Evolutionary conservation across 2,888 invertebrate species (phyloP).

Genomic region (Sipha maydis): DNA sequence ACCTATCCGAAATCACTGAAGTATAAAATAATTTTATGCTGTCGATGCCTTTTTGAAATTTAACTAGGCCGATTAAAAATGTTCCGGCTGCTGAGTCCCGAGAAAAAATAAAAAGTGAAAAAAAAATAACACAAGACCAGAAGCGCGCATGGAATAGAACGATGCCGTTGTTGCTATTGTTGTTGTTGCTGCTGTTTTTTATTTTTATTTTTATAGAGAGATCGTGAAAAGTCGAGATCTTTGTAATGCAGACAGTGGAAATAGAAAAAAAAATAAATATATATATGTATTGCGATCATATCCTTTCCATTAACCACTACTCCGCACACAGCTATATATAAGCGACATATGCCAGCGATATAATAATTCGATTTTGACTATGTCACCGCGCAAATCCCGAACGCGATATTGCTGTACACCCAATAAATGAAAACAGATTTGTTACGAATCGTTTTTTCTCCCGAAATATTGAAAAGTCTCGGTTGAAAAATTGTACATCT

Average conservation of each 20-base stretch:
- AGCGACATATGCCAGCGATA: neutral
- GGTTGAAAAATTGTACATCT: neutral
- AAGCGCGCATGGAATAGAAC: neutral
- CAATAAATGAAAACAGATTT: conserved; percentile 26
- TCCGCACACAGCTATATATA: neutral
- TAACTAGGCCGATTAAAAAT: conserved; percentile 43
- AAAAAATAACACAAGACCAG: neutral
- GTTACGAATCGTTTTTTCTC: neutral
- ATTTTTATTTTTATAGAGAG: neutral
- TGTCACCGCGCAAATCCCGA: neutral
- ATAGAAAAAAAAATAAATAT: conserved; percentile 7
- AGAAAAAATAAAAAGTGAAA: neutral
- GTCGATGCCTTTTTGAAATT: neutral
- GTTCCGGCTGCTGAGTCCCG: neutral
- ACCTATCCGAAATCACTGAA: conserved; percentile 6
- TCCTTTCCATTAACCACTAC: neutral
- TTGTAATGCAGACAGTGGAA: conserved; percentile 25
- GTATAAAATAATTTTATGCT: conserved; percentile 35
- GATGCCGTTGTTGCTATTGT: neutral
- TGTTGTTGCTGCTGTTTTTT: neutral
- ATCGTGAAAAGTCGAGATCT: conserved; percentile 16
- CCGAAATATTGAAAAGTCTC: neutral
- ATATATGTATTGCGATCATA: conserved; percentile 5
- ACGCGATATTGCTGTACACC: neutral
- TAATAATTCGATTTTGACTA: conserved; percentile 29